phyloP scores from a whole-genome alignment of 2,113 vertebrate genomes.

The Chloebia gouldiae region DNA sequence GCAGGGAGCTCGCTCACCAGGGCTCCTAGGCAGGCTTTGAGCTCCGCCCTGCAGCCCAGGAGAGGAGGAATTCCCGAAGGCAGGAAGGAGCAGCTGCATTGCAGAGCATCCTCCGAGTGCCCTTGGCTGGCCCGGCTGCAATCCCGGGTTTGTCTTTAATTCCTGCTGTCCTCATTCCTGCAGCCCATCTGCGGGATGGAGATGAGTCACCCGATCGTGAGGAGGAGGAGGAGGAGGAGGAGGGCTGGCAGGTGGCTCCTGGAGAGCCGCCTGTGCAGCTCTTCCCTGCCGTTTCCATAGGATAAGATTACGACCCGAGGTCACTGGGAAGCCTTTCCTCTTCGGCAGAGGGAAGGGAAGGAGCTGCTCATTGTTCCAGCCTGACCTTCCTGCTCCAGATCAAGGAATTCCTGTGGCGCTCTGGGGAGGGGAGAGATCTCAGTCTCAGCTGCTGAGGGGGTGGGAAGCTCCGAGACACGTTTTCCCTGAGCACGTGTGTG shows the following conservation, averaged over 20 bases:
- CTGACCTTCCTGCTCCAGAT: slow-evolving; percentile 19
- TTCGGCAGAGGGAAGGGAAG: background rate
- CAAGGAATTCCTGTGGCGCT: background rate
- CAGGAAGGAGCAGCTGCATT: background rate
- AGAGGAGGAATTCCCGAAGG: background rate
- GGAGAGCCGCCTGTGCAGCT: background rate
- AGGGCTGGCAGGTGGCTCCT: slow-evolving; percentile 33
- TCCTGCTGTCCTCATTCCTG: background rate
- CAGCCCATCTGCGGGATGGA: slow-evolving; percentile 1
- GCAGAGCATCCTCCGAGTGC: background rate
- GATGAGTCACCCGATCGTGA: background rate
- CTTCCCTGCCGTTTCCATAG: background rate
- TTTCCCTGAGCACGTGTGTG: background rate
- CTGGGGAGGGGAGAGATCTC: background rate
- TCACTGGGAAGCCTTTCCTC: background rate
- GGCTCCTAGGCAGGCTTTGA: background rate
- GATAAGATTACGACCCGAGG: background rate
- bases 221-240: background rate
- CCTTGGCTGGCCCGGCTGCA: background rate
- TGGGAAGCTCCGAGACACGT: background rate
- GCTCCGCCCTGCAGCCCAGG: background rate
- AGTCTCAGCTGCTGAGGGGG: background rate
- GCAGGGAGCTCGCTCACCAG: accelerated
- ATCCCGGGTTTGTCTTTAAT: background rate
- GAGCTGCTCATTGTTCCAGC: background rate